Evolutionary conservation across 1,140 invertebrate genomes (phyloP), one percentile per base, ranked within the genome.

Genomic region (Drosophila lowei): DNA sequence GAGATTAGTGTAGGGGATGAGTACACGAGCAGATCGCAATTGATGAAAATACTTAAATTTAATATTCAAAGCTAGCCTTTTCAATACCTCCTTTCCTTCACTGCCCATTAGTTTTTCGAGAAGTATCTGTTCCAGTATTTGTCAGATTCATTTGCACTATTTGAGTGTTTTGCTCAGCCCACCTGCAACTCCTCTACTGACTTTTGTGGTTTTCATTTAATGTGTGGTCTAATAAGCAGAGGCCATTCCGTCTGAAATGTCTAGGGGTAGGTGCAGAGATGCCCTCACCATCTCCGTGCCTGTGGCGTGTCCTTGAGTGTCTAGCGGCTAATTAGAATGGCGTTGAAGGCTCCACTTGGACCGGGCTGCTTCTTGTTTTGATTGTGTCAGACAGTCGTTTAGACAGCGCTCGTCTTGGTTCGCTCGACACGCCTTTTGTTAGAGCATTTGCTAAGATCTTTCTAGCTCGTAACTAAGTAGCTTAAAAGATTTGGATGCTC

Each of bases 251-350:
- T 11, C 11, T 4, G 18, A 23, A 13, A 11, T 46, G 15, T 2
- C 9, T 11, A 34, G 13, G 34, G 34, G 11, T 1, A 8, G 13
- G 25, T 25, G 1, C 4, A 48, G 43, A 52, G 13, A 34, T 64
- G 61, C 16, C 34, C 0, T 11, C 1, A 38, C 9, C 34, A 13
- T 1, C 11, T 11, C 1, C 9, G 9, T 11, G 9, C 11, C 34
- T 38, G 34, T 11, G 34, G 38, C 48, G 55, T 64, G 71, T 66
- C 38, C 46, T 67, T 65, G 43, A 59, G 55, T 66, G 55, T 66
- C 72, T 67, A 62, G 71, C 63, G 72, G 57, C 62, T 72, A 72
- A 72, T 72, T 72, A 72, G 68, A 72, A 70, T 71, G 61, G 49
- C 56, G 68, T 48, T 60, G 41, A 53, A 44, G 25, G 3, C 52